phyloP scores from a whole-genome alignment of 2,888 invertebrate genomes.

The Vannuccia rotundouncinata region DNA sequence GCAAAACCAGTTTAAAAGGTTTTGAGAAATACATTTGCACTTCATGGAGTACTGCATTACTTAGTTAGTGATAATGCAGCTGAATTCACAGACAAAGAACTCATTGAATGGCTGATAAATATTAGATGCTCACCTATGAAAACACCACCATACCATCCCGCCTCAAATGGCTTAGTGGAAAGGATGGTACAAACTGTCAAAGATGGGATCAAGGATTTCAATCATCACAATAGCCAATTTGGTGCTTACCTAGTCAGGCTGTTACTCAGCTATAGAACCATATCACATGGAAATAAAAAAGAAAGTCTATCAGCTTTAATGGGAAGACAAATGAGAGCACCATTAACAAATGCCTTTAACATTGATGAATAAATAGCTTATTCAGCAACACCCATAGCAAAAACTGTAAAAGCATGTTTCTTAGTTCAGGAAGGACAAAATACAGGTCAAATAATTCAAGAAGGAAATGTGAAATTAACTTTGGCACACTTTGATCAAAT shows the following conservation, averaged over 20 bases:
- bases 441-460: slow-evolving; percentile 17
- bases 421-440: slow-evolving; percentile 33
- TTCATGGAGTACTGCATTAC: slow-evolving; percentile 33
- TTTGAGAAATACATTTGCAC: slow-evolving; percentile 32
- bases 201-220: slow-evolving; percentile 31
- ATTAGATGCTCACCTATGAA: slow-evolving; percentile 38
- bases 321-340: slow-evolving; percentile 35
- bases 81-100: slow-evolving; percentile 33
- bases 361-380: slow-evolving; percentile 22
- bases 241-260: slow-evolving; percentile 35
- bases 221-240: slow-evolving; percentile 27
- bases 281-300: slow-evolving; percentile 23
- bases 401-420: slow-evolving; percentile 8
- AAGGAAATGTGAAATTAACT: neutral
- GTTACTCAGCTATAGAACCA: slow-evolving; percentile 38
- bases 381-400: neutral
- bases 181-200: slow-evolving; percentile 38
- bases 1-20: slow-evolving; percentile 20
- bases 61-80: slow-evolving; percentile 37
- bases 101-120: slow-evolving; percentile 34
- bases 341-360: slow-evolving; percentile 28
- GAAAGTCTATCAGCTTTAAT: slow-evolving; percentile 36
- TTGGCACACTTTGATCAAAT: slow-evolving; percentile 4
- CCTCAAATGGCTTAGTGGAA: slow-evolving; percentile 35
- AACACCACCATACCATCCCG: slow-evolving; percentile 37